These are phyloP conservation scores for Steinernema carpocapsae DNA, from an alignment of 2,888 invertebrate genomes.

Conservation along the genomic window DNA sequence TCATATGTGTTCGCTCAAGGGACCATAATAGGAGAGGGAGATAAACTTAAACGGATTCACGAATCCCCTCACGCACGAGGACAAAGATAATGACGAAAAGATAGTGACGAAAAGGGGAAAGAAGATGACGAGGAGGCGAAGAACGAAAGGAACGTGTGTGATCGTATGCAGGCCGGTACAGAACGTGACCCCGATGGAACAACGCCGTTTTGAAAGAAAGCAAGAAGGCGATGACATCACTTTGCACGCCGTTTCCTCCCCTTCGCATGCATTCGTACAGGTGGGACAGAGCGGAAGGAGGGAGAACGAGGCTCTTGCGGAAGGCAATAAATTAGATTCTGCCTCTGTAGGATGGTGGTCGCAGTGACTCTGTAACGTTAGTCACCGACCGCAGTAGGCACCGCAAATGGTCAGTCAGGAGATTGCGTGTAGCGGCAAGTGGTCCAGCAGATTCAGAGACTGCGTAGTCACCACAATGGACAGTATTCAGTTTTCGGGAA, in stretches of 20 bases:
- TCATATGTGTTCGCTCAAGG: not conserved
- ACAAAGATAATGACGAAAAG: not conserved
- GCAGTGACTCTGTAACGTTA: too few species aligned
- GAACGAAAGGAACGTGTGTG: not conserved
- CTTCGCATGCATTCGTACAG: not conserved
- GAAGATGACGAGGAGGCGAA: not conserved
- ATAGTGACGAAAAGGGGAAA: not conserved
- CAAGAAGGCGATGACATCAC: constrained; percentile 10
- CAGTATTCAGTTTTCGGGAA: too few species aligned
- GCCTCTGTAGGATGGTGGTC: too few species aligned
- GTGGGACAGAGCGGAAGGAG: not conserved
- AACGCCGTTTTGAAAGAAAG: not conserved
- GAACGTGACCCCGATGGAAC: constrained; percentile 18
- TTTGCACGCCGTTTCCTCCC: not conserved
- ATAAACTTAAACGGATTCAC: constrained; percentile 19
- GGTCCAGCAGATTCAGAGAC: too few species aligned
- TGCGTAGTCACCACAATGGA: too few species aligned
- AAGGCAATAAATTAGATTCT: not conserved
- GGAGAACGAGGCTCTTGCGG: not conserved
- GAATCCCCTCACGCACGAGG: constrained; percentile 14
- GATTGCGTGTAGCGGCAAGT: too few species aligned
- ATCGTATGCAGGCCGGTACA: too few species aligned
- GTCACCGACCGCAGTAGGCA: too few species aligned
- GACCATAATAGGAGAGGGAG: not conserved
- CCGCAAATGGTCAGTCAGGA: too few species aligned